Evolutionary conservation across 2,888 invertebrate genomes (phyloP).

Genomic region (Alentia gelatinosa): DNA sequence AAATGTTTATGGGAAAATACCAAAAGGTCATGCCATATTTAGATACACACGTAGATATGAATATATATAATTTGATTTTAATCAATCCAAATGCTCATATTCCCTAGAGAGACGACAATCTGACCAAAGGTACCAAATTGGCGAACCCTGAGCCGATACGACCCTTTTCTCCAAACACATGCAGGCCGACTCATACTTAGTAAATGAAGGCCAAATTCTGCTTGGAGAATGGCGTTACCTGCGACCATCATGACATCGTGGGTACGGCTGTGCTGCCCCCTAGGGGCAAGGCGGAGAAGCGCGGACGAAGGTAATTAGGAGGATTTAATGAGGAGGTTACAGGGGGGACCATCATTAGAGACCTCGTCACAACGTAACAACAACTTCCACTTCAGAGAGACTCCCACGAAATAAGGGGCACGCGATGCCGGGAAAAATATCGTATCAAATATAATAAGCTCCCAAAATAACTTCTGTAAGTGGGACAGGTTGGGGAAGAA

Average conservation of each 20-base stretch:
- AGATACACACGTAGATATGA: too few species aligned
- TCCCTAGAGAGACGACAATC: too few species aligned
- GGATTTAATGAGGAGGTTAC: neutral
- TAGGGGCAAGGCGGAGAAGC: neutral
- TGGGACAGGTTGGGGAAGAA: neutral
- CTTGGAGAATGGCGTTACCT: neutral
- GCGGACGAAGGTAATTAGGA: neutral
- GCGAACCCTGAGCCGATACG: too few species aligned
- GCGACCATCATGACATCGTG: neutral
- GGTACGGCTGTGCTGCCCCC: neutral
- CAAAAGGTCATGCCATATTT: too few species aligned
- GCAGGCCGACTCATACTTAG: too few species aligned
- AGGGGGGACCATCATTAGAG: neutral
- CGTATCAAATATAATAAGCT: neutral
- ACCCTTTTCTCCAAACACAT: too few species aligned
- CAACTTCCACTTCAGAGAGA: neutral
- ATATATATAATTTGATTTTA: too few species aligned
- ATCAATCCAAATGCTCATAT: too few species aligned
- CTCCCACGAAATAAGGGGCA: neutral
- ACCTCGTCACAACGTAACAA: neutral
- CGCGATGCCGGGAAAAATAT: neutral
- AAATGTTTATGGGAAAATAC: too few species aligned
- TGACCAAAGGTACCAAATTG: neutral
- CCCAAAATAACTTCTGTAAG: neutral
- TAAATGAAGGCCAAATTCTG: neutral